Base-by-base conservation (phyloP, 2,113 vertebrate species). In the Synodontis membranacea region DNA sequence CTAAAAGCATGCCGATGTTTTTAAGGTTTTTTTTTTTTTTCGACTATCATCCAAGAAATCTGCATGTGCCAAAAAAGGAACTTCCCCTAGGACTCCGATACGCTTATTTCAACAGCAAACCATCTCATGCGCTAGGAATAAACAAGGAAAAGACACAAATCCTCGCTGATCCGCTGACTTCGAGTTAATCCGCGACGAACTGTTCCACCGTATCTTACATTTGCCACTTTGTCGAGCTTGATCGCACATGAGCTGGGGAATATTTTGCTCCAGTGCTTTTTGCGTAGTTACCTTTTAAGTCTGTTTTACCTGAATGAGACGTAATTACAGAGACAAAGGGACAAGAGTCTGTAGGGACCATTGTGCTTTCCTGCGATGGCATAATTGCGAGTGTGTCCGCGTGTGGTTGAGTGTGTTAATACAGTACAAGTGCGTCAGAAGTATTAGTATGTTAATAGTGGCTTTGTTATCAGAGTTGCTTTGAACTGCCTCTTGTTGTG, bases 301-400 rank as follows among this genome's bases (percentile, higher is more conserved):
- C 46, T 31, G 44, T 50, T 70, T 58, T 56, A 87, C 83, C 78
- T 70, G 86, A 76, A 54, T 42, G 82, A 70, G 72, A 64, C 70
- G 48, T 84, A 89, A 87, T 89, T 85, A 89, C 88, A 82, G 82
- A 89, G 15, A 75, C 11, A 68, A 56, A 25, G 60, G 23, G 6
- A 58, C 23, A 52, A 78, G 68, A 66, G 58, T 46, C 42, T 66
- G 75, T 68, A 42, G 84, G 84, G 75, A 80, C 62, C 60, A 42
- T 42, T 86, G 76, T 80, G 54, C 28, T 3, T 39, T 80, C 60
- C 84, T 54, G 28, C 56, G 14, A 44, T 1, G 15, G 34, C 9
- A 68, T 86, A 80, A 86, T 86, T 80, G 78, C 17, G 11, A 37
- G 68, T 75, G 28, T 46, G 79, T 54, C 25, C 54, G 66, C 17